Evolutionary conservation across 2,797 vertebrate genomes (phyloP).

Genomic region (Acanthornis magna): DNA sequence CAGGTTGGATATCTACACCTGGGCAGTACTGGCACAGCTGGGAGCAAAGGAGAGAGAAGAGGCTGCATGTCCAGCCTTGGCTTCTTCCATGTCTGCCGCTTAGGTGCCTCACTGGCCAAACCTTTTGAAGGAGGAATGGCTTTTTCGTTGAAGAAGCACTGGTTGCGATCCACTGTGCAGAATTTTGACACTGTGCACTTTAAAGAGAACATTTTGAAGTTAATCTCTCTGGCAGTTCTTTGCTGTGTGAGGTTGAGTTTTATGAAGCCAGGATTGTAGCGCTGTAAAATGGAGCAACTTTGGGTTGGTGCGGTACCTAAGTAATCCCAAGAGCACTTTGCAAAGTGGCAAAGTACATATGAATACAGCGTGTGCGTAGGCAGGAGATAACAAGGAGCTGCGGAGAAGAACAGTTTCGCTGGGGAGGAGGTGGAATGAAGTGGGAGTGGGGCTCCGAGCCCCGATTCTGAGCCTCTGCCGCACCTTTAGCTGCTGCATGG

Average conservation of each 20-base stretch:
- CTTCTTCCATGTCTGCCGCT: fast-evolving
- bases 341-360: conserved; percentile 25
- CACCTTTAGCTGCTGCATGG: not conserved
- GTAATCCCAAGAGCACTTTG: conserved; percentile 45
- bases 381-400: conserved; percentile 29
- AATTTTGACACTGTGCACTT: not conserved
- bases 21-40: not conserved
- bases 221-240: not conserved
- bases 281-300: not conserved
- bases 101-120: not conserved
- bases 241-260: not conserved
- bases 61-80: not conserved
- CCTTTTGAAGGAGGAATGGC: not conserved
- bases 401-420: not conserved
- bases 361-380: not conserved
- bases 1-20: not conserved
- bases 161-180: fast-evolving
- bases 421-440: conserved; percentile 27
- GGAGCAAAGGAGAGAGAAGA: not conserved
- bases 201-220: not conserved
- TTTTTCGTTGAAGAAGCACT: not conserved
- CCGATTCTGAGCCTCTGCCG: not conserved
- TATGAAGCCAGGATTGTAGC: not conserved
- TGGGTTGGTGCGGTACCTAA: conserved; percentile 13
- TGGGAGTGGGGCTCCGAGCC: not conserved